Base-by-base conservation (phyloP, 2,113 vertebrate species). In the Seriola aureovittata region DNA sequence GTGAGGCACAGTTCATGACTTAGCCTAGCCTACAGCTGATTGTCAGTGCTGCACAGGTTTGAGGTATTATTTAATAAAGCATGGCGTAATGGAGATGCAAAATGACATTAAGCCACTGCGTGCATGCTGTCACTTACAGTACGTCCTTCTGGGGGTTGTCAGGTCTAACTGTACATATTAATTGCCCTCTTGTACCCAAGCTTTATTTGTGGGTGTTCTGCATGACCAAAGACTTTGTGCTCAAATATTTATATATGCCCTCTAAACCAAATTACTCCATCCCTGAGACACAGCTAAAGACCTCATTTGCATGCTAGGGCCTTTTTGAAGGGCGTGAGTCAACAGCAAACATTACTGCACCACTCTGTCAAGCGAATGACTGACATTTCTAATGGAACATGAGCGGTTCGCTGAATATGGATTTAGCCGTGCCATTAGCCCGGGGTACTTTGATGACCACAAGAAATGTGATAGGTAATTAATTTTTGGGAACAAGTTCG, bases 221-320 rank as follows among this genome's bases (percentile, higher is more conserved):
- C 93, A 67, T 85, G 92, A 86, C 88, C 93, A 86, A 62, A 62
- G 76, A 85, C 38, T 72, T 87, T 77, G 55, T 21, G 19, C 59
- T 95, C 66, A 89, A 71, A 92, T 95, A 95, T 96, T 94, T 88
- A 96, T 95, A 67, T 88, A 96, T 95, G 86, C 93, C 80, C 78
- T 66, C 57, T 36, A 95, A 95, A 96, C 76, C 68, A 57, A 85
- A 96, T 96, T 95, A 95, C 70, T 21, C 23, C 69, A 60, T 90
- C 60, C 50, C 59, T 23, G 50, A 81, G 93, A 95, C 91, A 59
- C 4, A 89, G 90, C 92, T 95, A 95, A 96, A 92, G 85, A 95
- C 71, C 94, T 93, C 16, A 91, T 95, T 94, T 95, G 84, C 91
- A 90, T 91, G 85, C 82, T 34, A 4, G 84, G 83, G 75, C 85